Percentiles rank a stretch among this genome's conserved stretches.
phyloP scores from a whole-genome alignment of 2,113 vertebrate species.

The Acrocephalus arundinaceus region DNA sequence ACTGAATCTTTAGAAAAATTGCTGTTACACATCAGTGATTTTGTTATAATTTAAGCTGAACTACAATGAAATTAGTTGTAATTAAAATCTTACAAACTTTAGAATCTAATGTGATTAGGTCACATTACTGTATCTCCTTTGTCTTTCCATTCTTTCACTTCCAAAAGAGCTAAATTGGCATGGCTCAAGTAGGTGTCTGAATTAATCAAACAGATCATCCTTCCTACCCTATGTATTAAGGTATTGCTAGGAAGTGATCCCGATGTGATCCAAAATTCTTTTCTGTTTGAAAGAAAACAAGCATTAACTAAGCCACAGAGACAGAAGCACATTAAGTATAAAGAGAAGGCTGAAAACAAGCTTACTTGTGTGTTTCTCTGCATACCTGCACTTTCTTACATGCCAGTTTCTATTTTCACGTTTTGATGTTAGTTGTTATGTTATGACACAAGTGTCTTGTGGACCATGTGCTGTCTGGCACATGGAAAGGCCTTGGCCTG shows the following conservation, averaged over 20 bases:
- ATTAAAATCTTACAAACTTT: not conserved
- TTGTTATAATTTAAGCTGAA: not conserved
- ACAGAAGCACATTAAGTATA: not conserved
- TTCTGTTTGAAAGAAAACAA: not conserved
- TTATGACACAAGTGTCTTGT: not conserved
- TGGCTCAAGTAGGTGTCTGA: not conserved
- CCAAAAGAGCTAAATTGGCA: not conserved
- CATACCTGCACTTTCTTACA: not conserved
- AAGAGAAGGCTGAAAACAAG: not conserved
- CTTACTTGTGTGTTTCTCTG: not conserved
- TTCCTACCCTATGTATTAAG: not conserved
- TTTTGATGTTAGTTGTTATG: not conserved
- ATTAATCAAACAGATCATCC: not conserved
- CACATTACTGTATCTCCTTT: not conserved
- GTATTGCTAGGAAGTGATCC: not conserved
- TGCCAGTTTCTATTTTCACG: not conserved
- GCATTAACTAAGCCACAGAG: not conserved
- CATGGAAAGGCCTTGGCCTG: not conserved
- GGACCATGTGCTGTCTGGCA: no score
- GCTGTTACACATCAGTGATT: not conserved
- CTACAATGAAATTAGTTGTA: not conserved
- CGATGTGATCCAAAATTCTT: fast-evolving
- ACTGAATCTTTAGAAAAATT: not conserved
- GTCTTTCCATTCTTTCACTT: not conserved
- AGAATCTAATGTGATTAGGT: not conserved